A percentile compares a stretch with the other conserved stretches of the same genome.
These are phyloP conservation scores for Antheraea assamensis DNA, from an alignment of 2,888 invertebrate species.

Conservation along the genomic window DNA sequence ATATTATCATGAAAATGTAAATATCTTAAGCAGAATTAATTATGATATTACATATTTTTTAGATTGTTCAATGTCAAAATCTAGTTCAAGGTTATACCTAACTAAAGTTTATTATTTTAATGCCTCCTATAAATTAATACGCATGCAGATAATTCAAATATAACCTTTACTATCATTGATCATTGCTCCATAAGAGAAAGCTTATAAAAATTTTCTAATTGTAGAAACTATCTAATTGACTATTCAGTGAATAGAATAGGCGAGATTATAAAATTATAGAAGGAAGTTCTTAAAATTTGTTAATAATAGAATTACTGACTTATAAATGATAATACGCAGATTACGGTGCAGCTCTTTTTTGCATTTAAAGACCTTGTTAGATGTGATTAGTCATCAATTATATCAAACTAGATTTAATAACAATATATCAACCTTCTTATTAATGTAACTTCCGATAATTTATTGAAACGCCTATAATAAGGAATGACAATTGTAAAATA, in stretches of 20 bases:
- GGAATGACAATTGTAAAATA: neutral
- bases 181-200: neutral
- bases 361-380: constrained; percentile 44
- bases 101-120: neutral
- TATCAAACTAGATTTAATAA: constrained; percentile 8
- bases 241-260: neutral
- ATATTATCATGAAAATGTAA: neutral
- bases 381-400: constrained; percentile 65
- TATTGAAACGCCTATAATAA: neutral
- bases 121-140: neutral
- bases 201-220: neutral
- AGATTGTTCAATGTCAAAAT: neutral
- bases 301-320: neutral
- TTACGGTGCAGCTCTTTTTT: constrained; percentile 20
- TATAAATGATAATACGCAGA: constrained; percentile 12
- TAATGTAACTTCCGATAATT: neutral
- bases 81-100: constrained; percentile 6
- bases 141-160: neutral
- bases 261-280: neutral
- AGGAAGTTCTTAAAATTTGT: neutral
- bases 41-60: neutral
- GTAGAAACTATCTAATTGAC: neutral
- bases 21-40: neutral
- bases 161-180: neutral
- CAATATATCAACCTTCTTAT: neutral